These are phyloP conservation scores for Eufriesea mexicana DNA, from an alignment of 1,140 invertebrate genomes.

Conservation along the genomic window DNA sequence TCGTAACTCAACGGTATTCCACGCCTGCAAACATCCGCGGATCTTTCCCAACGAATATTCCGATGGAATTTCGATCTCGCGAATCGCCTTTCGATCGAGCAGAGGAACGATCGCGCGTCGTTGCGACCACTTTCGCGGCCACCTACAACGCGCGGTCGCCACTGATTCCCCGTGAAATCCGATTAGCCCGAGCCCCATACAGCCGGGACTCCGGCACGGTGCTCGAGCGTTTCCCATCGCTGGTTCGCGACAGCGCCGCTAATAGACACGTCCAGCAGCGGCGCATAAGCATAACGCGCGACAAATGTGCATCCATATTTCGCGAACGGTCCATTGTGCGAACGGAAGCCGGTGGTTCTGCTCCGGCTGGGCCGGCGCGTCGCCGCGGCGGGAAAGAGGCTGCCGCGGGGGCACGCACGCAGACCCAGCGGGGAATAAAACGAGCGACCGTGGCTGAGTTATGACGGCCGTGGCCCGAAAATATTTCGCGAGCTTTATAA, in stretches of 20 bases:
- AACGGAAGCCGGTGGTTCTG: conserved; percentile 54
- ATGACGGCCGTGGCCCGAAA: conserved; percentile 75
- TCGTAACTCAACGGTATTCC: background rate
- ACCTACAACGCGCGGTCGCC: background rate
- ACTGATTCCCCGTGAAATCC: background rate
- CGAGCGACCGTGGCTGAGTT: conserved; percentile 69
- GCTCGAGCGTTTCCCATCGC: conserved; percentile 11
- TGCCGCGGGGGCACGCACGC: background rate
- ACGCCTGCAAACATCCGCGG: background rate
- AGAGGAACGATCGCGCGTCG: background rate
- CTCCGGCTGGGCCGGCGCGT: conserved; percentile 13
- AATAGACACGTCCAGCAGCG: conserved; percentile 61
- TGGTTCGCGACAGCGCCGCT: conserved; percentile 40
- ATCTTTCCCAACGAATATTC: background rate
- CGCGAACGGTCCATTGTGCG: conserved; percentile 46
- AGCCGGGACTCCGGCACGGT: background rate
- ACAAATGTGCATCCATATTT: conserved; percentile 62
- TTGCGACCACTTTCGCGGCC: background rate
- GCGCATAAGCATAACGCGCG: conserved; percentile 46
- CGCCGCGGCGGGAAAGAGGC: conserved; percentile 42
- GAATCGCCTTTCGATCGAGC: background rate
- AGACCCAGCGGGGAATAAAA: conserved; percentile 47
- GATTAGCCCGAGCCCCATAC: conserved; percentile 1
- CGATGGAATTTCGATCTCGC: background rate
- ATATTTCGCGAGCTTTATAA: conserved; percentile 78